phyloP scores from a whole-genome alignment of 2,113 vertebrate species.

The Bungarus multicinctus region DNA sequence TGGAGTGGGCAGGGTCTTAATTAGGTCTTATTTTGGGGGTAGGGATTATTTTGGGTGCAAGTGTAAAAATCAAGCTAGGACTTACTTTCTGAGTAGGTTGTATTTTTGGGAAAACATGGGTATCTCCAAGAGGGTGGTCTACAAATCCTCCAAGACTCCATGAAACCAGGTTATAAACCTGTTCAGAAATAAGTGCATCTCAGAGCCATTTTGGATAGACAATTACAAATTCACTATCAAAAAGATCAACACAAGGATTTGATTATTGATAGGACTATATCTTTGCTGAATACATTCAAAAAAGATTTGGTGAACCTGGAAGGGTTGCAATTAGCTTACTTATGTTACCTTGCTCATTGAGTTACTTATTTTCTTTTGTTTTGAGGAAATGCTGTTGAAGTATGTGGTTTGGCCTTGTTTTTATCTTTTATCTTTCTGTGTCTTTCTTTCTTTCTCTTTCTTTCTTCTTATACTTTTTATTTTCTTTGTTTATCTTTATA shows the following conservation, averaged over 20 bases:
- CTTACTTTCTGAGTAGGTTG: too few relatives aligned
- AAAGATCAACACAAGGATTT: not conserved
- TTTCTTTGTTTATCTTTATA: not conserved
- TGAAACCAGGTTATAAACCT: conserved; percentile 12
- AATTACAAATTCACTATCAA: not conserved
- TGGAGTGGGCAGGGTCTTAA: too few relatives aligned
- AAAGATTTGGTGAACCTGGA: not conserved
- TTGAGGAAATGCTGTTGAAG: not conserved
- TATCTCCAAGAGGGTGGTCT: conserved; percentile 27
- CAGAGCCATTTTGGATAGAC: not conserved
- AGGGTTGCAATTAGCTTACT: not conserved
- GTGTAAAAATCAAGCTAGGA: too few relatives aligned
- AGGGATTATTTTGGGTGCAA: too few relatives aligned
- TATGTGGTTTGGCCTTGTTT: not conserved
- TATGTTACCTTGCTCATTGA: not conserved
- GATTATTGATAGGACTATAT: not conserved
- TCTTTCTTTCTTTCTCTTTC: not conserved
- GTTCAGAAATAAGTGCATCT: not conserved
- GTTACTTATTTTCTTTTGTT: not conserved
- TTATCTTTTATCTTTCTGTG: not conserved
- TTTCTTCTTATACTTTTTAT: not conserved
- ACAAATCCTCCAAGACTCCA: conserved; percentile 25
- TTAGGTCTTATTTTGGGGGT: too few relatives aligned
- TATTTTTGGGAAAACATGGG: too few relatives aligned
- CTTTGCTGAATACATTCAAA: not conserved